Evolutionary conservation across 1,140 invertebrate species (phyloP), one percentile per base, ranked within the genome.

Genomic region (Solenopsis invicta): DNA sequence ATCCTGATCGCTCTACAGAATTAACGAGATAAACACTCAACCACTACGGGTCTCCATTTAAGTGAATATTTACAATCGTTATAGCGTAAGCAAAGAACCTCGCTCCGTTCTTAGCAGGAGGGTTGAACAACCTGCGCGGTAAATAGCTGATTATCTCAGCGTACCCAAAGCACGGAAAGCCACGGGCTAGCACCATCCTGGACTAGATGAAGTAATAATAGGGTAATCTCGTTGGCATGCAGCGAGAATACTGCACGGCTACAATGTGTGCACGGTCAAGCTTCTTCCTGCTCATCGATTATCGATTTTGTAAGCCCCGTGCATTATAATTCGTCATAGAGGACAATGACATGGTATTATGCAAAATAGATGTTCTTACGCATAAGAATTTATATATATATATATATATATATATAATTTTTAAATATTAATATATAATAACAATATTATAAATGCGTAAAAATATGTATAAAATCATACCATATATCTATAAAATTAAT

Each of bases 161-260:
- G 37, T 81, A 81, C 66, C 78, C 66, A 81, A 81, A 81, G 78
- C 66, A 81, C 52, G 78, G 66, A 81, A 81, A 81, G 78, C 50
- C 64, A 81, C 64, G 78, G 66, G 64, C 66, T 71, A 59, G 21
- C 87, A 90, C 88, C 87, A 87, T 89, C 86, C 87, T 82, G 89
- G 80, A 92, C 89, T 82, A 91, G 91, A 92, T 92, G 89, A 92
- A 92, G 91, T 90, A 93, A 93, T 93, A 93, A 93, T 92, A 88
- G 89, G 87, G 89, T 85, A 89, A 87, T 88, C 88, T 88, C 18
- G 37, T 88, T 78, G 87, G 88, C 87, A 90, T 88, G 86, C 88
- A 80, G 88, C 87, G 62, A 12, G 81, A 37, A 88, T 76, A 86
- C 90, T 87, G 88, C 85, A 85, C 61, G 24, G 75, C 24, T 62